Evolutionary conservation across 2,113 vertebrate genomes (phyloP).

Genomic region (Stegostoma tigrinum): DNA sequence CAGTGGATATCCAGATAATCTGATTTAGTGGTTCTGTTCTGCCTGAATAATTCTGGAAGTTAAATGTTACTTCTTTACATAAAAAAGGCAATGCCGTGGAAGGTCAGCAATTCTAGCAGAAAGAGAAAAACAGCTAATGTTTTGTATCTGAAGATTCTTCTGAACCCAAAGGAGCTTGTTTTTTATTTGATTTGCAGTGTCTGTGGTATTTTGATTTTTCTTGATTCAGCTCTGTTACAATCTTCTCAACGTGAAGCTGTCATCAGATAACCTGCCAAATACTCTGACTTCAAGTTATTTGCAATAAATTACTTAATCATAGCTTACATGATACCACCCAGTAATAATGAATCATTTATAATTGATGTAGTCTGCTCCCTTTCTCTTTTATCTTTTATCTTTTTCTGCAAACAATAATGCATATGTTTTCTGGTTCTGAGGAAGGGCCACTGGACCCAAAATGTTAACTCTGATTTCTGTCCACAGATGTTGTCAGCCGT

Average conservation of each 20-base stretch:
- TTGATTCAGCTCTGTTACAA: neutral
- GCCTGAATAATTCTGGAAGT: neutral
- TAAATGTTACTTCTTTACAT: neutral
- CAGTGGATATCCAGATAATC: neutral
- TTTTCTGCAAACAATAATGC: neutral
- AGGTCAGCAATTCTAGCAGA: too few species aligned
- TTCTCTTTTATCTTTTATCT: neutral
- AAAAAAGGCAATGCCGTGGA: too few species aligned
- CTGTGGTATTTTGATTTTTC: too few species aligned
- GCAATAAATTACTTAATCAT: neutral
- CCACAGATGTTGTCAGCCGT: too few species aligned
- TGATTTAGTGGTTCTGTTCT: neutral
- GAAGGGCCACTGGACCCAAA: too few species aligned
- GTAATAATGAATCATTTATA: neutral
- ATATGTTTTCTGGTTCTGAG: neutral
- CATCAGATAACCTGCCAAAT: neutral
- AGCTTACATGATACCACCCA: neutral
- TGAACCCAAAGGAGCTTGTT: too few species aligned
- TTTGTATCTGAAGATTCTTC: too few species aligned
- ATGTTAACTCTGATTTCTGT: too few species aligned
- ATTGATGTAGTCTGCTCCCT: neutral
- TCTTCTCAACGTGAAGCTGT: neutral
- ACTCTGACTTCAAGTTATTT: neutral
- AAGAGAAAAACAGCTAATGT: too few species aligned
- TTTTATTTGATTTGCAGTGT: too few species aligned